Percentiles rank a stretch among this genome's conserved stretches.
Conservation (phyloP, 2,797 vertebrate genomes). For the Phataginus tricuspis region DNA sequence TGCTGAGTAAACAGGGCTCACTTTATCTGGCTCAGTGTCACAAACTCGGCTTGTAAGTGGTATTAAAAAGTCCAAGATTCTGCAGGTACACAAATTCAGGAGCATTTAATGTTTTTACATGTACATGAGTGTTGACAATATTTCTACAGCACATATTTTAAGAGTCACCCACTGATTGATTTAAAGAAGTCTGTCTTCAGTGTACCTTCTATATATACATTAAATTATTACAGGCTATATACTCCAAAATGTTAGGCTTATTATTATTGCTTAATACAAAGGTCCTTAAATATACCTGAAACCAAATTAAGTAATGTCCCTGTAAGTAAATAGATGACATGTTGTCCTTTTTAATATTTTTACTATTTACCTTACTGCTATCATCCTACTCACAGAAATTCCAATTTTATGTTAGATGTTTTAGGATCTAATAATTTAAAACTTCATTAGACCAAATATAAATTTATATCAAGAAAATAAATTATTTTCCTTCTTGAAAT, state of each 20-base stretch:
- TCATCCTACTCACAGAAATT: not conserved
- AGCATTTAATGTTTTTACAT: not conserved
- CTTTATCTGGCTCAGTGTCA: conserved; percentile 87
- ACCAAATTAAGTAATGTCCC: conserved; percentile 1
- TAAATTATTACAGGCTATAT: conserved; percentile 23
- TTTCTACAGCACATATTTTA: not conserved
- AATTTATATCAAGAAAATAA: conserved; percentile 18
- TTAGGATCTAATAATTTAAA: conserved; percentile 48
- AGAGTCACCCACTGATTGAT: not conserved
- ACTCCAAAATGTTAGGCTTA: not conserved
- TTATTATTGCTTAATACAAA: not conserved
- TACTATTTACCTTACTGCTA: not conserved
- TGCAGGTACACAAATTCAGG: conserved; percentile 78
- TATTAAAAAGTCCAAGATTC: conserved; percentile 90
- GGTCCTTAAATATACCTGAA: conserved; percentile 5
- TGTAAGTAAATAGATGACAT: not conserved
- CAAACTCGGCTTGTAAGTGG: conserved; percentile 89
- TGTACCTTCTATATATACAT: not conserved
- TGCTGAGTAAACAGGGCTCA: conserved; percentile 94
- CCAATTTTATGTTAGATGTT: conserved; percentile 35
- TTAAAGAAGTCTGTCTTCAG: conserved; percentile 36
- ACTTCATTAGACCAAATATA: conserved; percentile 33
- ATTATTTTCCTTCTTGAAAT: conserved; percentile 44
- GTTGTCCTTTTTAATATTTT: not conserved
- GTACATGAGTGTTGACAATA: not conserved